Base-by-base conservation (phyloP, 2,113 vertebrate species). In the Myrmophylax atrothorax region DNA sequence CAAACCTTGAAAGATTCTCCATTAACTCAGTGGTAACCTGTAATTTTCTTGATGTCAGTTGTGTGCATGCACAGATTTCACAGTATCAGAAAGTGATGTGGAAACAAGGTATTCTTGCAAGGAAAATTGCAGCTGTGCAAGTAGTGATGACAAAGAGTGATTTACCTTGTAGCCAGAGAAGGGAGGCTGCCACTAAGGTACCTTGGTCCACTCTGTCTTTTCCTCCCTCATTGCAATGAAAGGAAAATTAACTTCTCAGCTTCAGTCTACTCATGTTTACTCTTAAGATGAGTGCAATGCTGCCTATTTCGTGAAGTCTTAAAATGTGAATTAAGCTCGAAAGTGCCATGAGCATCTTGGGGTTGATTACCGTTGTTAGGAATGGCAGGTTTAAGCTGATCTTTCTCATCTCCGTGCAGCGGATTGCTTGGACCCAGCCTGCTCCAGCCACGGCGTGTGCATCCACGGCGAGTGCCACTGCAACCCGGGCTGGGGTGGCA, bases 381-480 rank as follows among this genome's bases (percentile, higher is more conserved):
- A 82, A 14, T 35, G 25, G 15, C 19, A 58, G 26, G 19, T 52
- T 72, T 44, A 64, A 88, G 33, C 37, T 38, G 37, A 66, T 28
- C 29, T 82, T 76, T 91, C 16, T 95, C 31, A 31, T 96, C 73
- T 67, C 53, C 55, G 55, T 26, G 3, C 96, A 99, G 99, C 98
- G 82, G 99, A 99, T 98, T 99, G 99, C 90, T 87, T 99, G 92
- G 99, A 99, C 94, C 99, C 99, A 38, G 96, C 97, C n/a, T 99
- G 99, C 97, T 99, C 99, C 28, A 97, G 97, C 86, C 99, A 99
- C 1, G 99, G 99, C 1, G 94, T 99, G 56, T 99, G 99, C 94
- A 99, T 99, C 97, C 99, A 99, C 0, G 99, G 99, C 1, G 99
- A 99, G 91, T 99, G 99, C 96, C 99, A 99, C 96, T 99, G 99